Percentiles rank a stretch among this genome's conserved stretches.
phyloP scores from a whole-genome alignment of 2,797 vertebrate species.

The Dipus sagitta region DNA sequence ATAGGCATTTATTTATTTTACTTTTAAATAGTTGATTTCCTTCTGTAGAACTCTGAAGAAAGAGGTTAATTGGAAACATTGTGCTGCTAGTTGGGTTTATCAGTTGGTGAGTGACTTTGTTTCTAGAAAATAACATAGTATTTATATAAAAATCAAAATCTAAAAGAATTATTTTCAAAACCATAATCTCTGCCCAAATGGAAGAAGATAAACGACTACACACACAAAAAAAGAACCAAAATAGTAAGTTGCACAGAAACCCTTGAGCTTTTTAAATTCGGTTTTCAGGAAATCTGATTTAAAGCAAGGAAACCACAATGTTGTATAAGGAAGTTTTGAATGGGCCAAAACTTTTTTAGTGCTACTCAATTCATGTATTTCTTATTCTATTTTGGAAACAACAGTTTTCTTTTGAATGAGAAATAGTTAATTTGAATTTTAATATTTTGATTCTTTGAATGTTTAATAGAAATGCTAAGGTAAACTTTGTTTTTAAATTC shows the following conservation, averaged over 20 bases:
- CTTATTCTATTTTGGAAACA: not conserved
- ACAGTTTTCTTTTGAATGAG: not conserved
- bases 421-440: conserved; percentile 23
- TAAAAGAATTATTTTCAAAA: not conserved
- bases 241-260: not conserved
- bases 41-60: not conserved
- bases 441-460: not conserved
- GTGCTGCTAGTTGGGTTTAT: not conserved
- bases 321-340: not conserved
- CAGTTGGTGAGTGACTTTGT: not conserved
- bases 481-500: not conserved
- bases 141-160: not conserved
- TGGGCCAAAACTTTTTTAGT: not conserved
- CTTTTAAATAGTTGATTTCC: not conserved
- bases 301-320: conserved; percentile 9
- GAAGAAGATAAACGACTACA: not conserved
- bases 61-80: not conserved
- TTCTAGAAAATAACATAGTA: not conserved
- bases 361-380: not conserved
- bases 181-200: not conserved
- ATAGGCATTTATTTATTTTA: not conserved
- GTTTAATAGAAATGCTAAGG: not conserved
- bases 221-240: not conserved
- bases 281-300: not conserved
- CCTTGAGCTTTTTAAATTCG: not conserved